phyloP scores from a whole-genome alignment of 2,797 vertebrate genomes.

The Mormyrus proboscirostris region DNA sequence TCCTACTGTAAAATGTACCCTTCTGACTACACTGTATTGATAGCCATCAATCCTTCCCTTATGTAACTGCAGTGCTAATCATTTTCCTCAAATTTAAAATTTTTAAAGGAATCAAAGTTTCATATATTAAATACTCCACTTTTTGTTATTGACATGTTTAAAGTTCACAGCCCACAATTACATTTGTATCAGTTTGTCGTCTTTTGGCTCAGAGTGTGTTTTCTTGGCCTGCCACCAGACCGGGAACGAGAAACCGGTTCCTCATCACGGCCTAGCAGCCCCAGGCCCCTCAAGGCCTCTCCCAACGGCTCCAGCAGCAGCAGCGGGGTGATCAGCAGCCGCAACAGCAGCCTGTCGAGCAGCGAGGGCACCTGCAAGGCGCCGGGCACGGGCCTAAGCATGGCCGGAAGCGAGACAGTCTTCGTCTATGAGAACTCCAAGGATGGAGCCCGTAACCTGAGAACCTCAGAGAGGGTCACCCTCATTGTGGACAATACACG shows the following conservation, averaged over 20 bases:
- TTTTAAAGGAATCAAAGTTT: neutral
- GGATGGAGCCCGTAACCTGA: slow-evolving; percentile 74
- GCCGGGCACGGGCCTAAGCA: slow-evolving; percentile 52
- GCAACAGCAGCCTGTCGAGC: slow-evolving; percentile 88
- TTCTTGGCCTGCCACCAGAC: slow-evolving; percentile 46
- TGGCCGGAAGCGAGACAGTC: slow-evolving; percentile 77
- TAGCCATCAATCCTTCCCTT: neutral
- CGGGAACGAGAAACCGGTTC: slow-evolving; percentile 83
- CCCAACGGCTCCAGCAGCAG: slow-evolving; percentile 83
- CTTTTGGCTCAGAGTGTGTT: neutral
- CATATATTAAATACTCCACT: neutral
- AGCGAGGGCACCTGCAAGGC: slow-evolving; percentile 85
- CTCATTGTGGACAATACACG: slow-evolving; percentile 96
- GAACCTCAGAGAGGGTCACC: slow-evolving; percentile 87
- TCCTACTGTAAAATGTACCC: neutral
- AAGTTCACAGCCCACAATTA: neutral
- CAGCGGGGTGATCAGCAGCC: slow-evolving; percentile 80
- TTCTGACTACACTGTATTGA: neutral
- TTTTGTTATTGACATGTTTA: neutral
- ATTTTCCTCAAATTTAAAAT: neutral
- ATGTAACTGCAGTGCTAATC: neutral
- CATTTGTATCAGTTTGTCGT: neutral
- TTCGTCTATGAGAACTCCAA: slow-evolving; percentile 92
- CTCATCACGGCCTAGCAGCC: slow-evolving; percentile 84
- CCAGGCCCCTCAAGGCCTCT: slow-evolving; percentile 84